phyloP scores from a whole-genome alignment of 2,888 invertebrate genomes.

The Polydesmus complanatus region DNA sequence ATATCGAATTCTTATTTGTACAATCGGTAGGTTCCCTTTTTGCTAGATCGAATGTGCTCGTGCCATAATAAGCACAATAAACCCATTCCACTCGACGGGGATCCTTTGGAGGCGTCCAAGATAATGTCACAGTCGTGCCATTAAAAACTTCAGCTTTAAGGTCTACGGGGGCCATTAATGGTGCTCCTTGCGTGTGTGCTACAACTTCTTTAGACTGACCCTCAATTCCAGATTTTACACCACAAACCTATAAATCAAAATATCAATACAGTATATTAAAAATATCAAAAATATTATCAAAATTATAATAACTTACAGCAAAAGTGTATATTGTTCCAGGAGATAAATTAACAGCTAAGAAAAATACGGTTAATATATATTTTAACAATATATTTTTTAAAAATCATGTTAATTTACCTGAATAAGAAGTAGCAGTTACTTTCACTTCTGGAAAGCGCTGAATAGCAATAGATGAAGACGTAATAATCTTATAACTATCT shows the following conservation, averaged over 20 bases:
- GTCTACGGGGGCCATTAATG: slow-evolving; percentile 20
- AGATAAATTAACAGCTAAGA: slow-evolving; percentile 42
- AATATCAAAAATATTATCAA: no score
- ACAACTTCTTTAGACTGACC: slow-evolving; percentile 21
- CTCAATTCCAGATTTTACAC: slow-evolving; percentile 18
- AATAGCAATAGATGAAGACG: background rate
- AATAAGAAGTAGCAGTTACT: background rate
- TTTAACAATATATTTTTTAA: background rate
- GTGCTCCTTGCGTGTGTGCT: slow-evolving; percentile 22
- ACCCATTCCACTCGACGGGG: slow-evolving; percentile 43
- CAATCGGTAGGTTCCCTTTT: slow-evolving; percentile 13
- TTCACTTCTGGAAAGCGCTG: slow-evolving; percentile 2
- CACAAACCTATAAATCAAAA: no score
- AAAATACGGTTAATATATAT: slow-evolving; percentile 11
- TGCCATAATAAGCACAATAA: slow-evolving; percentile 60
- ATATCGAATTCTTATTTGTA: slow-evolving; percentile 42
- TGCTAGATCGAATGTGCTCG: slow-evolving; percentile 42
- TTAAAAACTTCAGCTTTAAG: slow-evolving; percentile 30
- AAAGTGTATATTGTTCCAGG: slow-evolving; percentile 43
- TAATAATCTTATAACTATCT: slow-evolving; percentile 43
- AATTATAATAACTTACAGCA: no score
- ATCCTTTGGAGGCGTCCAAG: slow-evolving; percentile 49
- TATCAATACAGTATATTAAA: no score
- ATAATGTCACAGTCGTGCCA: slow-evolving; percentile 40
- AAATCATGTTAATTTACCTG: slow-evolving; percentile 1